phyloP scores from a whole-genome alignment of 2,113 vertebrate genomes.

The Neogale vison region DNA sequence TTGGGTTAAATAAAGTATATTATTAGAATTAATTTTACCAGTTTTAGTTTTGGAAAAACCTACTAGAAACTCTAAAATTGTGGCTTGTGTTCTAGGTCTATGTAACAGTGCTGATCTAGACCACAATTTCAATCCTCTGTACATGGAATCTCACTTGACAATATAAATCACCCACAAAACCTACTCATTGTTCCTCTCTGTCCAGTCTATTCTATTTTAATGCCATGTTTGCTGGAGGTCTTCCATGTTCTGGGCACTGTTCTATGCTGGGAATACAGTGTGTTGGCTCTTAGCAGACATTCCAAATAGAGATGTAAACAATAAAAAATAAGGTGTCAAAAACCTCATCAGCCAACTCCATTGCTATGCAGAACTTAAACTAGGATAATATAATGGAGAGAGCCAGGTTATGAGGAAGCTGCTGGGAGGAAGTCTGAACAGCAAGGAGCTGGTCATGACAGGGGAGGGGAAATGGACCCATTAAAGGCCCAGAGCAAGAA shows the following conservation, averaged over 20 bases:
- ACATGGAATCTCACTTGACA: background rate
- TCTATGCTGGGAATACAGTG: background rate
- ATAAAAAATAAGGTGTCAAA: background rate
- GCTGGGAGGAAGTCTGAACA: background rate
- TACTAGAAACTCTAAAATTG: background rate
- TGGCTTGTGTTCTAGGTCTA: background rate
- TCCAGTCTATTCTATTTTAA: background rate
- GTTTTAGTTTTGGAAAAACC: background rate
- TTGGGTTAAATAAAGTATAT: background rate
- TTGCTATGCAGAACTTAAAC: background rate
- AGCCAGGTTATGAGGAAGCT: background rate
- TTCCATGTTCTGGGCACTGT: background rate
- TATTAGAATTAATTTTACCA: background rate
- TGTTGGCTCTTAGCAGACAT: background rate
- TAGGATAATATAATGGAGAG: background rate
- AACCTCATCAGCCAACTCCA: background rate
- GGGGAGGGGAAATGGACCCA: background rate
- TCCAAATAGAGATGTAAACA: background rate
- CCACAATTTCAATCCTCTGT: background rate
- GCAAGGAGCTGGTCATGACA: background rate
- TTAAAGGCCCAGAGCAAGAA: background rate
- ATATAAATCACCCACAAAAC: background rate
- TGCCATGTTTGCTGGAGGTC: background rate
- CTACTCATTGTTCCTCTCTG: background rate
- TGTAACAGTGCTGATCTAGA: background rate